These are phyloP conservation scores for Nyctalus aviator DNA, from an alignment of 2,797 vertebrate species.

Conservation along the genomic window DNA sequence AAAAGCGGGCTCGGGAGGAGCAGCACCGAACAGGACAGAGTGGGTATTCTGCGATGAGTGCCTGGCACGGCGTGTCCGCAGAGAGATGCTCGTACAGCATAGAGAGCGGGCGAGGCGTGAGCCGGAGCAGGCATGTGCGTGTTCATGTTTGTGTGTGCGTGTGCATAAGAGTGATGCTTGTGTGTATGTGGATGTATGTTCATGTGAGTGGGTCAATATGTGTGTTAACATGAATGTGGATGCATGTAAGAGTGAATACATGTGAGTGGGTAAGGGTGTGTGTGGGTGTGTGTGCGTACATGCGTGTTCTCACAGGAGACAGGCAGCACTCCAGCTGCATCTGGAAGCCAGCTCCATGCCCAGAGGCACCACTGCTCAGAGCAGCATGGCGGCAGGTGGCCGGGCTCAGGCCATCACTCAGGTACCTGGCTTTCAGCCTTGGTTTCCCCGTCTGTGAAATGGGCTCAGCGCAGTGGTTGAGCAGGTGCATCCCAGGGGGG, in stretches of 20 bases:
- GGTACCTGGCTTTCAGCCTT: background rate
- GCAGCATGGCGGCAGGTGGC: accelerated
- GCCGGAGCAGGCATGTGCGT: accelerated
- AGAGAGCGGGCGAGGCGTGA: background rate
- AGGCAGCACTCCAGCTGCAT: too few relatives aligned
- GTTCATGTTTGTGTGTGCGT: accelerated
- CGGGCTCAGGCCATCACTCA: too few relatives aligned
- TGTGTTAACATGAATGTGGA: accelerated
- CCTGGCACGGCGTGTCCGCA: accelerated
- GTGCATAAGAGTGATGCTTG: accelerated
- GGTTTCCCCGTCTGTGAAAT: accelerated
- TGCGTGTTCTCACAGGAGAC: too few relatives aligned
- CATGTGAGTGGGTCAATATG: accelerated
- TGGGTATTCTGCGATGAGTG: accelerated
- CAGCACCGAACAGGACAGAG: background rate
- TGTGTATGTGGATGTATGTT: too few relatives aligned
- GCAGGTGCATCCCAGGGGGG: accelerated
- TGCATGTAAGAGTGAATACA: too few relatives aligned
- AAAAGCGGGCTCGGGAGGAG: background rate
- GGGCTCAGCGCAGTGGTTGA: accelerated
- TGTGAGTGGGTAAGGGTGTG: too few relatives aligned
- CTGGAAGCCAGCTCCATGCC: accelerated
- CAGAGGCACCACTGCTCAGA: accelerated
- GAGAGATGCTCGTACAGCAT: accelerated
- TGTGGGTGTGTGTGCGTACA: too few relatives aligned